phyloP scores from a whole-genome alignment of 2,113 vertebrate species.

The Pituophis catenifer region DNA sequence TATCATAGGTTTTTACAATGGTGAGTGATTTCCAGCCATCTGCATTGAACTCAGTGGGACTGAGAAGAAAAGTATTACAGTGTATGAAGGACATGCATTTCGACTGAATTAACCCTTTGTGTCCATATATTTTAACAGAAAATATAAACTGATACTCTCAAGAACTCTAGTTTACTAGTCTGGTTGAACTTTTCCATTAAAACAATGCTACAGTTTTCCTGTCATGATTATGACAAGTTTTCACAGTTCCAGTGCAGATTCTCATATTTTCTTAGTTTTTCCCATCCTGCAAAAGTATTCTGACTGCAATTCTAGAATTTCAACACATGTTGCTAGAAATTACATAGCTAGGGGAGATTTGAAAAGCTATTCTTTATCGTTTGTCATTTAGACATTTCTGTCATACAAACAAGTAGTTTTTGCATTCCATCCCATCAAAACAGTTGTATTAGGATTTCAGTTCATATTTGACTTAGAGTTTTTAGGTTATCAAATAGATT shows the following conservation, averaged over 20 bases:
- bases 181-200: not conserved
- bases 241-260: not conserved
- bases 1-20: not conserved
- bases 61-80: not conserved
- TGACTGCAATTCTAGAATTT: not conserved
- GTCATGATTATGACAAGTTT: not conserved
- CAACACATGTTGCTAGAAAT: not conserved
- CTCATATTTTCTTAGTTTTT: not conserved
- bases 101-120: not conserved
- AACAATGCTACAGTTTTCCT: not conserved
- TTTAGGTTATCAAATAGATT: not conserved
- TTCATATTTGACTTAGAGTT: not conserved
- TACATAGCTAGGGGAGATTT: not conserved
- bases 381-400: not conserved
- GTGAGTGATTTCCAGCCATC: not conserved
- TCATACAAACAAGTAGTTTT: not conserved
- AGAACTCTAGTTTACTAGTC: not conserved
- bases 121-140: not conserved
- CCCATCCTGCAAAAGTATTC: not conserved
- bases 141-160: not conserved
- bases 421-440: not conserved
- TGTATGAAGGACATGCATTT: not conserved
- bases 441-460: not conserved
- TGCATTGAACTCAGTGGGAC: not conserved
- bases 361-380: not conserved